Conservation (phyloP, 2,888 invertebrate genomes). For the Sialis lutaria region DNA sequence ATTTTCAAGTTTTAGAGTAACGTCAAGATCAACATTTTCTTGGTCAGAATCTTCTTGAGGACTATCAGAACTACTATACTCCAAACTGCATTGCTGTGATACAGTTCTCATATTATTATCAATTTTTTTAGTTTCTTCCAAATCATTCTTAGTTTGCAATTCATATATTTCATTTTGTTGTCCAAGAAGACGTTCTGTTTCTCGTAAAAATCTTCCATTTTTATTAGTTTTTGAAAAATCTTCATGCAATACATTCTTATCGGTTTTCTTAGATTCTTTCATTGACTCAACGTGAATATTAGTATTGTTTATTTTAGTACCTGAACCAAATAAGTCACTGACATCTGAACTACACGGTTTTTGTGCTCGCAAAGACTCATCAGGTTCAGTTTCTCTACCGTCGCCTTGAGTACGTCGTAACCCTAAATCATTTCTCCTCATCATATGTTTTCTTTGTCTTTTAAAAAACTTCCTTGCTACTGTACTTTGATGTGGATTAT, state of each 20-base stretch:
- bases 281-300: slow-evolving; percentile 56
- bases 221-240: slow-evolving; percentile 1
- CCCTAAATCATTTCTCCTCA: slow-evolving; percentile 55
- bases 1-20: slow-evolving; percentile 20
- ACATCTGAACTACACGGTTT: slow-evolving; percentile 27
- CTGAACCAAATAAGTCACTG: slow-evolving; percentile 43
- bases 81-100: slow-evolving; percentile 52
- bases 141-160: slow-evolving; percentile 17
- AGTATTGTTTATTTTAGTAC: slow-evolving; percentile 65
- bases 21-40: slow-evolving; percentile 30
- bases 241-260: slow-evolving; percentile 36
- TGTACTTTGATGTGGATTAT: slow-evolving; percentile 86
- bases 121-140: slow-evolving; percentile 14
- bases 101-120: slow-evolving; percentile 38
- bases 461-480: slow-evolving; percentile 87
- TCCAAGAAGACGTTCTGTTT: too few species aligned
- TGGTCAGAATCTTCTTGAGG: slow-evolving; percentile 32
- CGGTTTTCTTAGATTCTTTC: slow-evolving; percentile 37
- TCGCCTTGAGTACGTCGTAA: slow-evolving; percentile 39
- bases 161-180: slow-evolving; percentile 18
- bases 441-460: slow-evolving; percentile 55
- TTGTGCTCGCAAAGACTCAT: slow-evolving; percentile 10
- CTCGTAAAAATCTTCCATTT: slow-evolving; percentile 4
- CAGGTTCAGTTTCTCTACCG: slow-evolving; percentile 35
- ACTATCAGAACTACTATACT: slow-evolving; percentile 46